A percentile compares a stretch with the other conserved stretches of the same genome.
Evolutionary conservation across 2,888 invertebrate genomes (phyloP).

Genomic region (Melanostoma mellinum): DNA sequence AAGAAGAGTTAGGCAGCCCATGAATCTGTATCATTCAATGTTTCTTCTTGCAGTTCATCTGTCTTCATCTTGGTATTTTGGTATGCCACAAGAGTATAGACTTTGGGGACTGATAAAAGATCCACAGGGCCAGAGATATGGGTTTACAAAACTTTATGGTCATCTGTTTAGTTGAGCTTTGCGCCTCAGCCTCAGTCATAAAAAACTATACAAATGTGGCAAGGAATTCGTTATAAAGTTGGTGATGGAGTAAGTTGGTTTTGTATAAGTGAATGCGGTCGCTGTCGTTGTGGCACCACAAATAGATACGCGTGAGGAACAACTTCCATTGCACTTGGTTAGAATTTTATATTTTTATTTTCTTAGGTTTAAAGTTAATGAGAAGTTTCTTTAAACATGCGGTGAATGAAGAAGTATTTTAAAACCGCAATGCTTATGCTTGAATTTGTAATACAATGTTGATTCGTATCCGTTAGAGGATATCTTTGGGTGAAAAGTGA

Average conservation of each 20-base stretch:
- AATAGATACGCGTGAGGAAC: no score
- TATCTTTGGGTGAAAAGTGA: no score
- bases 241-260: not conserved
- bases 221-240: no score
- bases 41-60: constrained; percentile 29
- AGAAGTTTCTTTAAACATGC: no score
- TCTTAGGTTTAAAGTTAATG: no score
- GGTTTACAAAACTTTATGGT: constrained; percentile 58
- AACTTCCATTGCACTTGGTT: no score
- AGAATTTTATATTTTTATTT: not conserved
- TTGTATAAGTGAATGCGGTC: no score
- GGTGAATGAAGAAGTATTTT: not conserved
- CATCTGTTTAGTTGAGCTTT: constrained; percentile 59
- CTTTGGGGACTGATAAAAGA: not conserved
- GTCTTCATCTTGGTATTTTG: constrained; percentile 45
- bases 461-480: no score
- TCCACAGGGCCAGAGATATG: constrained; percentile 15
- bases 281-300: no score
- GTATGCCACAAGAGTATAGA: constrained; percentile 19
- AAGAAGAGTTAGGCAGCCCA: not conserved
- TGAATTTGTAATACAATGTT: no score
- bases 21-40: constrained; percentile 8
- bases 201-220: not conserved
- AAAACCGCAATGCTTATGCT: no score
- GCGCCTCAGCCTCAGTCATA: constrained; percentile 44